Evolutionary conservation across 2,113 vertebrate species (phyloP).

Genomic region (Ctenodactylus gundi): DNA sequence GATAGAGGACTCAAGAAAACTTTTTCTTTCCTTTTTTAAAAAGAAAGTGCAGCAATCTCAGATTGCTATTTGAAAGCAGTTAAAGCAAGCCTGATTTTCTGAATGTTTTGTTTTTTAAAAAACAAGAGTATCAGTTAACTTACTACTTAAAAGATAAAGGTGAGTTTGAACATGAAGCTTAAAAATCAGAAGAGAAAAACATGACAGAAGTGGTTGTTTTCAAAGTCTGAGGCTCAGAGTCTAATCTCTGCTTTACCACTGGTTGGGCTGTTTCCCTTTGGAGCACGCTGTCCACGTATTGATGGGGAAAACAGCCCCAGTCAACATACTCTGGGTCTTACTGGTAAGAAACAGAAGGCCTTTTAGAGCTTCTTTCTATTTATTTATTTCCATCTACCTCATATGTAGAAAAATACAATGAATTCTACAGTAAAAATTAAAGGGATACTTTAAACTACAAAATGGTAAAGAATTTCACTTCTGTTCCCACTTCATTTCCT

Average conservation of each 20-base stretch:
- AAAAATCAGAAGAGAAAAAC: neutral
- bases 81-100: neutral
- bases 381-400: neutral
- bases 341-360: conserved; percentile 36
- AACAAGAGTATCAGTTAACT: neutral
- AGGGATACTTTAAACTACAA: conserved; percentile 12
- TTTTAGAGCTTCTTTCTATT: neutral
- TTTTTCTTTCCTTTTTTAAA: neutral
- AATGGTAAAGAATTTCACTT: conserved; percentile 14
- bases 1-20: neutral
- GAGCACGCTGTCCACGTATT: neutral
- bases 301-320: neutral
- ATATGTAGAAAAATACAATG: conserved; percentile 22
- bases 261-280: neutral
- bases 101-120: neutral
- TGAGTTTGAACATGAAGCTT: neutral
- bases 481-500: conserved; percentile 27
- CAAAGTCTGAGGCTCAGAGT: conserved; percentile 10
- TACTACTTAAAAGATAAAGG: conserved; percentile 17
- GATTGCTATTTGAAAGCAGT: neutral
- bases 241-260: neutral
- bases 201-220: neutral
- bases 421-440: neutral
- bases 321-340: neutral
- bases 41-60: conserved; percentile 21